Percentiles rank a stretch among this genome's conserved stretches.
phyloP scores from a whole-genome alignment of 1,140 invertebrate genomes.

The Drosophila rufa region DNA sequence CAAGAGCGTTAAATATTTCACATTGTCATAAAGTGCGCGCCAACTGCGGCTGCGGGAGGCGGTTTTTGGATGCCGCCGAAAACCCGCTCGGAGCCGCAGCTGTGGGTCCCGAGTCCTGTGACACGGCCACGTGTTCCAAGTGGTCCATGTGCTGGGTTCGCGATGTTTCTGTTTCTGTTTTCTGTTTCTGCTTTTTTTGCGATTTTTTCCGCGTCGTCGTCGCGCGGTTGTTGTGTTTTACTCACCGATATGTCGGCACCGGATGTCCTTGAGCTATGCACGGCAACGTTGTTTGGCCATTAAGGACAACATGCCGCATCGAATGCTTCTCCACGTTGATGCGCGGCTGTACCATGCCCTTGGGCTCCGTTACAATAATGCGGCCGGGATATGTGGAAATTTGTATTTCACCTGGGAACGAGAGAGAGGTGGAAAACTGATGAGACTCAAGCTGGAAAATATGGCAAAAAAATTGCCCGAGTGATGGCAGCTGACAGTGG shows the following conservation, averaged over 20 bases:
- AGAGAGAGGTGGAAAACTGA: slow-evolving; percentile 2
- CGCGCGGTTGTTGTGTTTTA: slow-evolving; percentile 53
- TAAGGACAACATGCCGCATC: slow-evolving; percentile 88
- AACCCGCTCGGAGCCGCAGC: slow-evolving; percentile 18
- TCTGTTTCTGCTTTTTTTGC: slow-evolving; percentile 22
- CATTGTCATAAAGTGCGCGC: slow-evolving; percentile 75
- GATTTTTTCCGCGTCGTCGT: slow-evolving; percentile 4
- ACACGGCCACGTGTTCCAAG: slow-evolving; percentile 55
- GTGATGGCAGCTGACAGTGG: slow-evolving; percentile 42
- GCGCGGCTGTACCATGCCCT: slow-evolving; percentile 89
- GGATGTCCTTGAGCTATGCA: slow-evolving; percentile 92
- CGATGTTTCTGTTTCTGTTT: slow-evolving; percentile 31
- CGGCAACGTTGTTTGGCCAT: slow-evolving; percentile 90
- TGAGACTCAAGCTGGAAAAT: slow-evolving; percentile 34
- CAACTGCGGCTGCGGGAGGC: slow-evolving; percentile 48
- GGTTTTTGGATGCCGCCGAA: slow-evolving; percentile 18
- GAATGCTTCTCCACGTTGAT: slow-evolving; percentile 90
- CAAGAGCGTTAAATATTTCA: slow-evolving; percentile 76
- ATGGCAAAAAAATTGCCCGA: slow-evolving; percentile 52
- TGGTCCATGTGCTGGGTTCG: slow-evolving; percentile 32
- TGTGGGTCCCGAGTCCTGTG: slow-evolving; percentile 46
- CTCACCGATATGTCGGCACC: slow-evolving; percentile 90
- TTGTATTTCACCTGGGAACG: slow-evolving; percentile 87
- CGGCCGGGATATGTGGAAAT: slow-evolving; percentile 88
- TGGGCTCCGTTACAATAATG: slow-evolving; percentile 89